phyloP scores from a whole-genome alignment of 2,888 invertebrate genomes.

The Drosophila paramelanica region DNA sequence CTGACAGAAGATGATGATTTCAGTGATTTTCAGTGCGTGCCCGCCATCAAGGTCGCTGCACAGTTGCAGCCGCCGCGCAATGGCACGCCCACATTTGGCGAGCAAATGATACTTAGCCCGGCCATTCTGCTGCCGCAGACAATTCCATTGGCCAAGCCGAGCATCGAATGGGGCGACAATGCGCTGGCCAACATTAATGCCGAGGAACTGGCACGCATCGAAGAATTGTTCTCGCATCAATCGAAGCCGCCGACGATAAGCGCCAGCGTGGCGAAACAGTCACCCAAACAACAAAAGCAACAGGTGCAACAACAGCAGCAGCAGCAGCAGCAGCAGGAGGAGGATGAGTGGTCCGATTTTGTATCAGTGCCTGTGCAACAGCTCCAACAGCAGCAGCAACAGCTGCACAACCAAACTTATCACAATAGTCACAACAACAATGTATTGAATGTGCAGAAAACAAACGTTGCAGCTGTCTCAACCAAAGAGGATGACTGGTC shows the following conservation, averaged over 20 bases:
- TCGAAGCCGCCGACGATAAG: conserved; percentile 76
- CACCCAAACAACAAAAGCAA: conserved; percentile 45
- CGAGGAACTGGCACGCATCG: conserved; percentile 84
- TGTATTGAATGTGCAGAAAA: conserved; percentile 30
- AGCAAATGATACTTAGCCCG: conserved; percentile 84
- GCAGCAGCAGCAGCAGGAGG: conserved; percentile 69
- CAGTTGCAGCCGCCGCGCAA: conserved; percentile 59
- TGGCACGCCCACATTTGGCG: conserved; percentile 69
- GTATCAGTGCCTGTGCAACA: conserved; percentile 83
- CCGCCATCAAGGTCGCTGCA: conserved; percentile 49
- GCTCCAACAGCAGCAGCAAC: conserved; percentile 27
- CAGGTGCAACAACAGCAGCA: conserved; percentile 19
- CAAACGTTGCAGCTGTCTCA: conserved; percentile 18
- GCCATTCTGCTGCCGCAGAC: conserved; percentile 82
- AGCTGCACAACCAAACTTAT: conserved; percentile 10
- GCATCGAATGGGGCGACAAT: conserved; percentile 86
- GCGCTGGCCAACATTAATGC: conserved; percentile 83
- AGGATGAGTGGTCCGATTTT: conserved; percentile 87
- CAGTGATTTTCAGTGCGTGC: conserved; percentile 85
- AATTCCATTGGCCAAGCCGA: conserved; percentile 79
- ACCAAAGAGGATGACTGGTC: conserved; percentile 86
- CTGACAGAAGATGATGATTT: conserved; percentile 85
- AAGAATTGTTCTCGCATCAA: conserved; percentile 83
- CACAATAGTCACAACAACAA: conserved; percentile 54
- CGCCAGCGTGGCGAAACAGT: conserved; percentile 69